Percentiles rank a stretch among this genome's conserved stretches.
Conservation (phyloP, 2,113 vertebrate genomes). For the Scopus umbretta region DNA sequence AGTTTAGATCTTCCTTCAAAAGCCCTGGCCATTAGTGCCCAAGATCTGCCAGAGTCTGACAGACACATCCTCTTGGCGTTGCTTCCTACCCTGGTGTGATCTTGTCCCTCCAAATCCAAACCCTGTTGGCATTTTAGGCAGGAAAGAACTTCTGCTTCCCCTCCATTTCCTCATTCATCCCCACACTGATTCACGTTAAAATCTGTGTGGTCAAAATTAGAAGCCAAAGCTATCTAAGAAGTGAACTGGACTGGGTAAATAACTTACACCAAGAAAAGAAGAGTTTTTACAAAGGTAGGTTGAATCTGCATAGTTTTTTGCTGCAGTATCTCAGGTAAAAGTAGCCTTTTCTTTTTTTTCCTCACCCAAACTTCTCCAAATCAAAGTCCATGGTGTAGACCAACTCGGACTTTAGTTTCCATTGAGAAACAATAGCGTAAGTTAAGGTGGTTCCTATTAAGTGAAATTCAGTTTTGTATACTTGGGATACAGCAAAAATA, state of each 20-base stretch:
- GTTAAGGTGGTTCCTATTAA: not conserved
- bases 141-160: not conserved
- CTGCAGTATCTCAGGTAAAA: not conserved
- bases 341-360: not conserved
- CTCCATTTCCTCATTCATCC: not conserved
- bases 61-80: not conserved
- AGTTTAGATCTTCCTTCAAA: not conserved
- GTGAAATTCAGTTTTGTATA: not conserved
- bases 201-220: not conserved
- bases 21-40: not conserved
- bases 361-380: not conserved
- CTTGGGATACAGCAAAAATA: not conserved
- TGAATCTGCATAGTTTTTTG: not conserved
- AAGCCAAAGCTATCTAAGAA: not conserved
- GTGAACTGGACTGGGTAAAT: not conserved
- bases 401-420: not conserved
- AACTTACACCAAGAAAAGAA: not conserved
- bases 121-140: not conserved
- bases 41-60: not conserved
- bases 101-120: not conserved
- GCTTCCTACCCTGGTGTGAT: not conserved
- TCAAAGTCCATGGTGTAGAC: not conserved
- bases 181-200: not conserved
- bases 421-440: not conserved
- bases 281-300: not conserved